Base-by-base conservation (phyloP, 2,888 invertebrate species). In the Meghimatium bilineatum region DNA sequence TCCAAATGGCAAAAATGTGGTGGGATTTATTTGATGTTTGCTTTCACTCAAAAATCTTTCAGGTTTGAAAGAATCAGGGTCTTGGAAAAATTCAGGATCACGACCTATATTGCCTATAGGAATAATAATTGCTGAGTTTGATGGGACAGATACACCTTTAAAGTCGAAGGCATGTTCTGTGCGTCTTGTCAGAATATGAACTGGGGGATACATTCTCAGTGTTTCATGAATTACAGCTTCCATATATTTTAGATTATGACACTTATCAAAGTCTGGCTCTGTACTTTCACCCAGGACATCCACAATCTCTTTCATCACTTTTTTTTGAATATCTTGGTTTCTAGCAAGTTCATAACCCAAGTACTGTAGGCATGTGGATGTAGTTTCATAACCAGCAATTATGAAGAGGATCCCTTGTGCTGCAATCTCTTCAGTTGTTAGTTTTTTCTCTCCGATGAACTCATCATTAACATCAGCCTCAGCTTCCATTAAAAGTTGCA, bases 221-320 rank as follows among this genome's bases (percentile, higher is more conserved):
- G 88, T 87, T 77, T 90, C 90, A 38, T 86, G 85, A 6, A 90
- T 69, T 78, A 88, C 87, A 72, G 88, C 88, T 67, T 89, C 89
- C 86, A 89, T 87, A 67, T 88, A 90, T 44, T 86, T 88, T 74
- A 90, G 84, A 32, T 86, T 86, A 1, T 83, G 76, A 8, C 89
- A 67, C 23, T 84, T 86, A 1, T 90, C 89, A 81, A 89, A 88
- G 3, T 86, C 87, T 17, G 89, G 88, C 23, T 88, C 87, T n/a
- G 85, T 82, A 87, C 88, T 74, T 29, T 84, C 80, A 14, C 85
- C 84, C 10, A 86, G 60, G 6, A 83, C 66, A 3, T 77, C 74
- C 8, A n/a, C 5, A 32, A 86, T 80, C 63, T 86, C 86, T 63
- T 80, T 38, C 8, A 52, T 52, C 10, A 86, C 29, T 20, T 78